Evolutionary conservation across 2,888 invertebrate species (phyloP).

Genomic region (Pterostichus madidus): DNA sequence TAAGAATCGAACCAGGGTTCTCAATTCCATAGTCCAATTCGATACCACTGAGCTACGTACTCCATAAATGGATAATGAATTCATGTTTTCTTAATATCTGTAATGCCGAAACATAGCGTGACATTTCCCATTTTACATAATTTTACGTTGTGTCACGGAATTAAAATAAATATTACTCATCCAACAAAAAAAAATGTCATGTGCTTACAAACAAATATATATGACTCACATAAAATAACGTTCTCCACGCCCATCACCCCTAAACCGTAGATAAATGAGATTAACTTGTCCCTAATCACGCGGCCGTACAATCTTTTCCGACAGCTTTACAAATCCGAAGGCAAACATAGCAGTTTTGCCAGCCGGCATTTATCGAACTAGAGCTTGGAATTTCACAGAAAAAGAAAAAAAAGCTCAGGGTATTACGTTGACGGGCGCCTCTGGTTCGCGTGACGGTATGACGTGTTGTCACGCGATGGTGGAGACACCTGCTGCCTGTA

Average conservation of each 20-base stretch:
- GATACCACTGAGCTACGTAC: too few species aligned
- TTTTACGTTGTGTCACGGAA: background rate
- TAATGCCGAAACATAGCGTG: too few species aligned
- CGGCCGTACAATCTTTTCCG: slow-evolving; percentile 30
- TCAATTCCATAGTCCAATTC: too few species aligned
- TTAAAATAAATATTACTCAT: slow-evolving; percentile 12
- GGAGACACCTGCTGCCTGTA: slow-evolving; percentile 23
- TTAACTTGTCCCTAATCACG: slow-evolving; percentile 43
- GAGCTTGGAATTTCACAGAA: background rate
- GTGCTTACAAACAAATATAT: slow-evolving; percentile 23
- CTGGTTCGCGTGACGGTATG: background rate
- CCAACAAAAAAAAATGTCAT: background rate
- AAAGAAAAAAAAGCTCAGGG: slow-evolving; percentile 18
- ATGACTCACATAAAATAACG: slow-evolving; percentile 16
- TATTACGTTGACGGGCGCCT: slow-evolving; percentile 31
- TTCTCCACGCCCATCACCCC: background rate
- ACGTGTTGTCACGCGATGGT: slow-evolving; percentile 10
- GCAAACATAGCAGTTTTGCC: slow-evolving; percentile 32
- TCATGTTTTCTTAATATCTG: too few species aligned
- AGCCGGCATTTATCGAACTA: slow-evolving; percentile 4
- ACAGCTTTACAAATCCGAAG: slow-evolving; percentile 25
- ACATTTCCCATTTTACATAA: too few species aligned
- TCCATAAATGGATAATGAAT: too few species aligned
- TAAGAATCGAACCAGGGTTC: too few species aligned
- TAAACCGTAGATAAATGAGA: slow-evolving; percentile 30